Percentiles rank a stretch among this genome's conserved stretches.
Evolutionary conservation across 1,140 invertebrate species (phyloP).

Genomic region (Drosophila miranda): DNA sequence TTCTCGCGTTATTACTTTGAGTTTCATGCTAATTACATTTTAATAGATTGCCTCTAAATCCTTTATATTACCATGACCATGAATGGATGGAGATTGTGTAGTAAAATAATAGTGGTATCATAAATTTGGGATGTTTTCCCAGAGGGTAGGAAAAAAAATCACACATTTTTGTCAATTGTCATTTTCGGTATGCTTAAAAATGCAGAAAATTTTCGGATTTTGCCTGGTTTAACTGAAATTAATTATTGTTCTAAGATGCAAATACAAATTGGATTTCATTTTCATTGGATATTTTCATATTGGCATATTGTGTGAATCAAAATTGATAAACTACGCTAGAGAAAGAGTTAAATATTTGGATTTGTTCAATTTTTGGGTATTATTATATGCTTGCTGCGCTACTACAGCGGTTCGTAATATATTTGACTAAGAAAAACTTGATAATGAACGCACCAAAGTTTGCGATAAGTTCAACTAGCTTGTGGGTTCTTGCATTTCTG

Average conservation of each 20-base stretch:
- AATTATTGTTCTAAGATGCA: conserved; percentile 56
- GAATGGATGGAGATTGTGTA: not conserved
- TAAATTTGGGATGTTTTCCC: conserved; percentile 1
- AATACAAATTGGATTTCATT: conserved; percentile 2
- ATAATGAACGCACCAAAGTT: conserved; percentile 72
- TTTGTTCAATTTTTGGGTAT: conserved; percentile 46
- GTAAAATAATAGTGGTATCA: conserved; percentile 2
- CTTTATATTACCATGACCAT: conserved; percentile 10
- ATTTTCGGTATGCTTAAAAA: conserved; percentile 21
- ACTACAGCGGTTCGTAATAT: conserved; percentile 62
- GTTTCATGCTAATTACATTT: conserved; percentile 67
- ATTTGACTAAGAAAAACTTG: conserved; percentile 67
- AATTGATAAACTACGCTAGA: conserved; percentile 60
- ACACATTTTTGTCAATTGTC: conserved; percentile 51
- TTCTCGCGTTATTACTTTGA: conserved; percentile 46
- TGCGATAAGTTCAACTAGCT: conserved; percentile 67
- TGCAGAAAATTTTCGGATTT: conserved; percentile 51
- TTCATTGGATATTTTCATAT: conserved; percentile 18
- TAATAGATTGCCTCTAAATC: conserved; percentile 43
- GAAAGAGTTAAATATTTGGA: conserved; percentile 53
- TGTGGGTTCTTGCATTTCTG: conserved; percentile 42
- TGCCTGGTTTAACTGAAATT: conserved; percentile 38
- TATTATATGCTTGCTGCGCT: conserved; percentile 52
- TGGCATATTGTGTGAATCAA: conserved; percentile 45
- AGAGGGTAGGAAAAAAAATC: conserved; percentile 39